These are phyloP conservation scores for Polypterus bichir DNA, from an alignment of 2,113 vertebrate genomes.

Conservation along the genomic window DNA sequence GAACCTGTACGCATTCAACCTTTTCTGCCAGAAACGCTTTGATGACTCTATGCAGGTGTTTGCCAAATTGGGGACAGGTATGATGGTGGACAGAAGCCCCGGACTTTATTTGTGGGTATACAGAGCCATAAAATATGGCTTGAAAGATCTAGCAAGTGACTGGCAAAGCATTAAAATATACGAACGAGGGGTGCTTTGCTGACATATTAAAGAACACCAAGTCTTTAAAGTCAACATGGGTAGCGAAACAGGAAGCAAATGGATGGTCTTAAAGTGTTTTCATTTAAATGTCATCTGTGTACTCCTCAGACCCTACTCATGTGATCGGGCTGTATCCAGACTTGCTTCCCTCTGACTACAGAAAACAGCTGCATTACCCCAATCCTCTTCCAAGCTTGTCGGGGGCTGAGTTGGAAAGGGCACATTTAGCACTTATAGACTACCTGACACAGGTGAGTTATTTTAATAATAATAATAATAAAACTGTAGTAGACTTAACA, in stretches of 20 bases:
- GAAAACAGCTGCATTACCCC: slow-evolving; percentile 91
- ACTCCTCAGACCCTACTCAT: slow-evolving; percentile 80
- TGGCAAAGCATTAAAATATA: no score
- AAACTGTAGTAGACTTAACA: no score
- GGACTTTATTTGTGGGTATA: no score
- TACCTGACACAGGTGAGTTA: slow-evolving; percentile 83
- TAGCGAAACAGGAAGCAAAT: not conserved
- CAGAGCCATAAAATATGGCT: no score
- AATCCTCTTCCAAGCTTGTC: slow-evolving; percentile 80
- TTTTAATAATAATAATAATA: not conserved
- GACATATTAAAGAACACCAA: no score
- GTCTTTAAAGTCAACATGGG: no score
- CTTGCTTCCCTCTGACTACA: slow-evolving; percentile 84
- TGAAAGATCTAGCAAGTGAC: no score
- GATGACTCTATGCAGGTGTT: slow-evolving; percentile 98
- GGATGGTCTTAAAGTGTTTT: no score
- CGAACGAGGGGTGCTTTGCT: no score
- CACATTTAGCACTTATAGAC: slow-evolving; percentile 89
- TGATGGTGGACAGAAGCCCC: not conserved
- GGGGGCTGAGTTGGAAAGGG: slow-evolving; percentile 84
- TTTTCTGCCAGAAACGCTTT: slow-evolving; percentile 96
- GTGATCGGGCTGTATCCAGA: slow-evolving; percentile 97
- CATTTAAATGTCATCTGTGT: not conserved
- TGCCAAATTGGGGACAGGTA: slow-evolving; percentile 95
- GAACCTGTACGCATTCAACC: slow-evolving; percentile 93